These are phyloP conservation scores for Agriopis leucophaearia DNA, from an alignment of 2,888 invertebrate species.

Conservation along the genomic window DNA sequence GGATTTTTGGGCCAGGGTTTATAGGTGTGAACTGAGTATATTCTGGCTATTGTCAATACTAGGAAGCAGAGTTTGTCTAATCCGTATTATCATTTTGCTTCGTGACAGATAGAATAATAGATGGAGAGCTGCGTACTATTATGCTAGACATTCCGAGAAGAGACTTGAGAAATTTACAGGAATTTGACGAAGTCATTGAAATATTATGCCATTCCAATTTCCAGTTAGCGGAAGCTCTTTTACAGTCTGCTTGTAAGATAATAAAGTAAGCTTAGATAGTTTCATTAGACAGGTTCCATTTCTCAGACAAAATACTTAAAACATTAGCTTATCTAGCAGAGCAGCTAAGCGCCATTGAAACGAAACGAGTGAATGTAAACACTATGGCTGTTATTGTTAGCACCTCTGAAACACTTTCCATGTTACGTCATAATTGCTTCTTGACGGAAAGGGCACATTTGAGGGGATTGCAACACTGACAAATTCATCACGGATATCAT, in stretches of 20 bases:
- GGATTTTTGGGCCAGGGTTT: constrained; percentile 1
- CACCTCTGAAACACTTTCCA: constrained; percentile 35
- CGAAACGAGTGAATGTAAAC: constrained; percentile 41
- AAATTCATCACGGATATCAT: constrained; percentile 18
- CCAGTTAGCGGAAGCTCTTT: neutral
- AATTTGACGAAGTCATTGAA: constrained; percentile 3
- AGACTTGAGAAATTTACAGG: constrained; percentile 5
- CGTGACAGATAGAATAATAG: constrained; percentile 22
- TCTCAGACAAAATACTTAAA: neutral
- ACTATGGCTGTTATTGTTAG: constrained; percentile 13
- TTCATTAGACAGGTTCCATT: neutral
- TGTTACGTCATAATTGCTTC: constrained; percentile 37
- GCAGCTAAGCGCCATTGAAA: constrained; percentile 14
- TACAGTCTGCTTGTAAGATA: neutral
- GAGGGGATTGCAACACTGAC: constrained; percentile 32
- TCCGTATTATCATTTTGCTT: constrained; percentile 45
- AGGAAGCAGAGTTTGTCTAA: constrained; percentile 58
- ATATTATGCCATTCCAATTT: neutral
- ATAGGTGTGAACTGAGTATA: constrained; percentile 54
- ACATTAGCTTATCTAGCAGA: neutral
- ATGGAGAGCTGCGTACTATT: constrained; percentile 34
- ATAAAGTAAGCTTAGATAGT: neutral
- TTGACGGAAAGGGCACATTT: constrained; percentile 42
- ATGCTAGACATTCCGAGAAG: constrained; percentile 18
- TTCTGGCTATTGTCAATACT: constrained; percentile 62